These are phyloP conservation scores for Thalassoma bifasciatum DNA, from an alignment of 2,113 vertebrate genomes.

Conservation along the genomic window DNA sequence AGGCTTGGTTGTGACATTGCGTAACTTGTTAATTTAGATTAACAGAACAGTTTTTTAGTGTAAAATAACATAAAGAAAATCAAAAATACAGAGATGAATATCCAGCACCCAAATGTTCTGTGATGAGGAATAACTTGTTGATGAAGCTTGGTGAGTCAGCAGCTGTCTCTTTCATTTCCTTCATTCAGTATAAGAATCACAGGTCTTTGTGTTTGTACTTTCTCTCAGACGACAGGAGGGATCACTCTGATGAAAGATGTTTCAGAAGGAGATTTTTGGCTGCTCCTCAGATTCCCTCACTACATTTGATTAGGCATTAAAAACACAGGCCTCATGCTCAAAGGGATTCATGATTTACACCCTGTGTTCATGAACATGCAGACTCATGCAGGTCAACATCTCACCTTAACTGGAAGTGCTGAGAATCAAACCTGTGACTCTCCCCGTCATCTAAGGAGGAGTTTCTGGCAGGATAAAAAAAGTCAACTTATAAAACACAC, in stretches of 20 bases:
- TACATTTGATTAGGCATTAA: not conserved
- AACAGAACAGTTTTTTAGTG: not conserved
- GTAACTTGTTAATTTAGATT: not conserved
- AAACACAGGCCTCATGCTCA: slow-evolving; percentile 3
- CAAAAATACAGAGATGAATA: too few species aligned
- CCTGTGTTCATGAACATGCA: slow-evolving; percentile 23
- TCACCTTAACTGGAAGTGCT: slow-evolving; percentile 86
- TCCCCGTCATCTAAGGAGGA: slow-evolving; percentile 82
- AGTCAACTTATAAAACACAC: slow-evolving; percentile 27
- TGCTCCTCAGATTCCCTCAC: not conserved
- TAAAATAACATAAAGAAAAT: not conserved
- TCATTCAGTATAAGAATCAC: not conserved
- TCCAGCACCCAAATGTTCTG: too few species aligned
- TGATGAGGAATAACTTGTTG: too few species aligned
- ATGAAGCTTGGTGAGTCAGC: too few species aligned
- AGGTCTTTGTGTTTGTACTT: too few species aligned
- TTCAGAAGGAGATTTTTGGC: slow-evolving; percentile 1
- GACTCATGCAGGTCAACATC: slow-evolving; percentile 4
- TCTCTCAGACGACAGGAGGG: not conserved
- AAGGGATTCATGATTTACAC: not conserved
- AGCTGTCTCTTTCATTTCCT: not conserved
- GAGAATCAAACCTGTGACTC: slow-evolving; percentile 82
- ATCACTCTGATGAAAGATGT: not conserved
- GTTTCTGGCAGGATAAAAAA: slow-evolving; percentile 76
- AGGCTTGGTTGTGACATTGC: too few species aligned